Evolutionary conservation across 2,888 invertebrate genomes (phyloP).

Genomic region (Iphiclides podalirius): DNA sequence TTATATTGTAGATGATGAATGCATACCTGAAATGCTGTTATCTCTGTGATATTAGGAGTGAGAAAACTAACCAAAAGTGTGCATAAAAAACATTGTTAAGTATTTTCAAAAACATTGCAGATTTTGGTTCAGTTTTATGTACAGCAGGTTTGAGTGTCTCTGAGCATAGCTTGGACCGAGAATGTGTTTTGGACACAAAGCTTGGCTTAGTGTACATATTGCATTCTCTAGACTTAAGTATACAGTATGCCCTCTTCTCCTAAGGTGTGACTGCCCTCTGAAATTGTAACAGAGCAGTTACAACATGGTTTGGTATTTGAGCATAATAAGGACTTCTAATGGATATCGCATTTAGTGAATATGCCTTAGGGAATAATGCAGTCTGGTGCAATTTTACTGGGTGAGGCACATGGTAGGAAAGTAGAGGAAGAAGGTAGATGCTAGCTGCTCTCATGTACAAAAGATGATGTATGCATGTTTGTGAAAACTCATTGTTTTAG

Average conservation of each 20-base stretch:
- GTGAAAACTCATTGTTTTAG: no score
- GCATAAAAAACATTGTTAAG: no score
- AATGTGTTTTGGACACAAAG: conserved; percentile 64
- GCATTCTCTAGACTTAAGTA: conserved; percentile 72
- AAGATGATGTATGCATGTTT: conserved; percentile 17
- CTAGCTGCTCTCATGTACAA: conserved; percentile 42
- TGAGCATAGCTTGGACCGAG: conserved; percentile 61
- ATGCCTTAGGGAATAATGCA: conserved; percentile 3
- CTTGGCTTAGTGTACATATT: conserved; percentile 56
- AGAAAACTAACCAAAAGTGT: conserved; percentile 8
- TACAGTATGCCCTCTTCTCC: conserved; percentile 56
- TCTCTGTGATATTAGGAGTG: conserved; percentile 44
- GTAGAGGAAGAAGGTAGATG: conserved; percentile 55
- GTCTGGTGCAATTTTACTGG: conserved; percentile 59
- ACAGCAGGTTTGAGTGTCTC: conserved; percentile 44
- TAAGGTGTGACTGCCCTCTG: conserved; percentile 54
- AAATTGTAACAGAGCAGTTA: conserved; percentile 56
- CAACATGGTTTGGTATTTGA: neutral
- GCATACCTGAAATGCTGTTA: conserved; percentile 26
- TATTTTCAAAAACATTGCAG: no score
- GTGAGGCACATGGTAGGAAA: conserved; percentile 57
- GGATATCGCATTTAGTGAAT: neutral
- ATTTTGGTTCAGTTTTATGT: conserved; percentile 24
- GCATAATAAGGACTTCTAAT: no score
- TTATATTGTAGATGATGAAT: conserved; percentile 43